Conservation (phyloP, 2,888 invertebrate genomes). For the Copidosoma aretas region DNA sequence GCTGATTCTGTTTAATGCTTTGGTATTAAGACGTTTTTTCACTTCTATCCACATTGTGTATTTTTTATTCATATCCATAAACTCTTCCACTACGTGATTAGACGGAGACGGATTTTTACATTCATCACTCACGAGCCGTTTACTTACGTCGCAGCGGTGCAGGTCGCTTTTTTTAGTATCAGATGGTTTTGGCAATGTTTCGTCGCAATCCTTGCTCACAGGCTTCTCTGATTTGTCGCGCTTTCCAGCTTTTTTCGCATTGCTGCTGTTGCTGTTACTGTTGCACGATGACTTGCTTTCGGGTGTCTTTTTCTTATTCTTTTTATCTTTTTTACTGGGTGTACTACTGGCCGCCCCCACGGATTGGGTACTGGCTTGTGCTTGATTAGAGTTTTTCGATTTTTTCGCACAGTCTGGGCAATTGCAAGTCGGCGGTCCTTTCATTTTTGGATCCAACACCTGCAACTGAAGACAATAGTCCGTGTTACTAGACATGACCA, state of each 20-base stretch:
- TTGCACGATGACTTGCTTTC: constrained; percentile 37
- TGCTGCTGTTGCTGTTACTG: constrained; percentile 44
- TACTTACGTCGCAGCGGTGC: constrained; percentile 23
- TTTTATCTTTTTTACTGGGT: constrained; percentile 45
- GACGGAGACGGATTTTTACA: constrained; percentile 46
- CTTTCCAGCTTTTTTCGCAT: constrained; percentile 43
- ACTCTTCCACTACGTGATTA: constrained; percentile 54
- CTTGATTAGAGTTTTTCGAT: constrained; percentile 46
- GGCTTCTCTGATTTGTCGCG: constrained; percentile 39
- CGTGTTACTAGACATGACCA: no score
- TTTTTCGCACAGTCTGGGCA: constrained; percentile 59
- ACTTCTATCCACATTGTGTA: constrained; percentile 58
- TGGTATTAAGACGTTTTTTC: constrained; percentile 61
- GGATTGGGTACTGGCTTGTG: constrained; percentile 46
- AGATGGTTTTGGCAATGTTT: constrained; percentile 39
- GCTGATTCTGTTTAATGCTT: constrained; percentile 66
- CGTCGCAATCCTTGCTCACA: constrained; percentile 35
- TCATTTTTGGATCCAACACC: constrained; percentile 57
- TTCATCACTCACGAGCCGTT: constrained; percentile 39
- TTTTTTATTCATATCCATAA: constrained; percentile 54
- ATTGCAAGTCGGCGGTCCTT: constrained; percentile 56
- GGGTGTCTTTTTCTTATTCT: constrained; percentile 39
- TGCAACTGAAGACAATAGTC: constrained; percentile 48
- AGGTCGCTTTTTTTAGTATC: constrained; percentile 35
- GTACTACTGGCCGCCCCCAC: constrained; percentile 41